Evolutionary conservation across 2,888 invertebrate species (phyloP), one percentile per base, ranked within the genome.

Genomic region (Platycheirus rosarum): DNA sequence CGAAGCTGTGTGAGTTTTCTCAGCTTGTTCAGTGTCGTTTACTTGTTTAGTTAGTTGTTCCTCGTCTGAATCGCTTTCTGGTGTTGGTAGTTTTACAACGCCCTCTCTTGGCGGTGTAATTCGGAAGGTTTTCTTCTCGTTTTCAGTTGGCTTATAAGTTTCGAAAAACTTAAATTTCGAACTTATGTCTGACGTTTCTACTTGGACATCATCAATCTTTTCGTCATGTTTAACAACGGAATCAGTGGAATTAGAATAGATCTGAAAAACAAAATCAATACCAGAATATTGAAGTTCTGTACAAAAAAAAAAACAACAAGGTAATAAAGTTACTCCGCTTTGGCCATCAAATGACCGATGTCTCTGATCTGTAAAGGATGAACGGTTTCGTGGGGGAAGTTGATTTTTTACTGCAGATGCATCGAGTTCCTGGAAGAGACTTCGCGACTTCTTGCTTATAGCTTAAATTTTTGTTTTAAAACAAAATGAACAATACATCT

Each of bases 151-250:
- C 87, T 93, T 93, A 92, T 95, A 97, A 0, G 94, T 95, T 92
- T 97, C 97, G 91, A 97, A 97, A 92, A 97, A 97, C 91, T 95
- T 95, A 92, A 97, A 97, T 87, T 96, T 93, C 89, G 95, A 94
- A 69, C 95, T 94, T 86, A 97, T 94, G 90, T 97, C 96, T 0
- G 95, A 94, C 0, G 96, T 96, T 90, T 95, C 93, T 71, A 96
- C 94, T 87, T 93, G 93, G 18, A 96, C 93, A 86, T 97, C 96
- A 76, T 96, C 96, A 35, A 94, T 89, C 75, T 93, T 92, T 88
- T 95, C 95, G 9, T 93, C 94, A 11, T 94, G 93, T 85, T 94
- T 94, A 11, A 97, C 93, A 85, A 96, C 93, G 88, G 96, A 95
- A 77, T 94, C 94, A 16, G 63, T 37, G 49, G 65, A 60, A 42